Percentiles rank a stretch among this genome's conserved stretches.
Conservation (phyloP, 2,797 vertebrate species). For the Merluccius polli region DNA sequence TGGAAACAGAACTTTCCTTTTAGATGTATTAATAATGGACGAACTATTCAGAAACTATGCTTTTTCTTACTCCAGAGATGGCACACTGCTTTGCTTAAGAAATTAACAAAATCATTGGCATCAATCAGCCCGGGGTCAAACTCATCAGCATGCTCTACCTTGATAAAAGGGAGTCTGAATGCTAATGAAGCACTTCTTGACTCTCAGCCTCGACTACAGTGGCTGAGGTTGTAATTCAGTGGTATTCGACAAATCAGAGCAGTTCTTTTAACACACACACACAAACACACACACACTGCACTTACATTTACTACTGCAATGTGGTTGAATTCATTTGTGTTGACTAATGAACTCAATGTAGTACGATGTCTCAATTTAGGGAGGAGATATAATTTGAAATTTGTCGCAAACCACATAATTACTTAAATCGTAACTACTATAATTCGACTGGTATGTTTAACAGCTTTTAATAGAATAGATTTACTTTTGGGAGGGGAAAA, state of each 20-base stretch:
- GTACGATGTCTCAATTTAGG: background rate
- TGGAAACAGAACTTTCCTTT: constrained; percentile 68
- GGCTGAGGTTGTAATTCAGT: background rate
- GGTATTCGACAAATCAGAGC: background rate
- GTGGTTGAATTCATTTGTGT: background rate
- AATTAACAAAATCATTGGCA: constrained; percentile 58
- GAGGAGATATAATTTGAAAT: background rate
- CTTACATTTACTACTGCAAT: background rate
- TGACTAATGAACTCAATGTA: background rate
- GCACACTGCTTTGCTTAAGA: constrained; percentile 48
- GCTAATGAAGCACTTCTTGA: constrained; percentile 64
- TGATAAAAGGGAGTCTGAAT: constrained; percentile 56
- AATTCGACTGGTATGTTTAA: background rate
- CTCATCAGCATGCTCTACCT: constrained; percentile 57
- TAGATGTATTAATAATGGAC: constrained; percentile 68
- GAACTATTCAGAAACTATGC: constrained; percentile 41
- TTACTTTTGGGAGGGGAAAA: no score
- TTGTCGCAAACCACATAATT: background rate
- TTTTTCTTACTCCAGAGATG: constrained; percentile 43
- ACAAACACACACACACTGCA: no score
- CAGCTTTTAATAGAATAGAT: background rate
- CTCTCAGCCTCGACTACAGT: constrained; percentile 31
- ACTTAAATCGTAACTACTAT: background rate
- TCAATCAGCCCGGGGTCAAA: constrained; percentile 61
- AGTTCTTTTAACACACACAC: background rate